Base-by-base conservation (phyloP, 2,113 vertebrate genomes). In the Ictalurus punctatus region DNA sequence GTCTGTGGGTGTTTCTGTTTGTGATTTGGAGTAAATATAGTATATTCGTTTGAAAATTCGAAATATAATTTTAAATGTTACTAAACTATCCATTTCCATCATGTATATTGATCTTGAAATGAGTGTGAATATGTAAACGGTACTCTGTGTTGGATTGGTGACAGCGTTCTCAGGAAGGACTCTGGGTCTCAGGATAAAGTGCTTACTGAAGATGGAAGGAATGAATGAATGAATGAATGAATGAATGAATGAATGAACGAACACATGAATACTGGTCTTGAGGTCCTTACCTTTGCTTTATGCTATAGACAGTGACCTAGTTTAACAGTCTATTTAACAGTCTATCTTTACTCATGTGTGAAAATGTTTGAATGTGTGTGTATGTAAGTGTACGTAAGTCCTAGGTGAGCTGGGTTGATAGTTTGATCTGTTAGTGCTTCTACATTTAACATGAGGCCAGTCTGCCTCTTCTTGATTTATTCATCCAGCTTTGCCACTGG, bases 371-470 rank as follows among this genome's bases (percentile, higher is more conserved):
- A 17, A 44, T 84, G 12, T 84, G 30, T 63, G n/a, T 63, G 12
- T 65, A 58, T 61, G 16, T 30, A 19, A 40, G 37, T 65, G 9
- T 67, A n/a, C 48, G 7, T 14, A 83, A 40, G 81, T 25, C 58
- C 96, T 96, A 40, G 93, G 92, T 93, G 95, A 96, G 96, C 96
- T 96, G 96, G 96, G 94, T 95, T 79, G 93, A 94, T 94, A 93
- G 94, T 95, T 94, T 95, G 95, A 96, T 96, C 96, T 92, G 95
- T 97, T 97, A 97, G 96, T 95, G 95, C 97, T 96, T 96, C 95
- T 97, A 96, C 96, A 97, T 96, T 96, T 95, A 97, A 97, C 96
- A 97, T 95, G 96, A 95, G 95, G 95, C 94, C 92, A 93, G 93
- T 92, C 93, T 92, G 91, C 91, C 88, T 90, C 92, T 88, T 94